Base-by-base conservation (phyloP, 2,888 invertebrate genomes). In the Epirrhoe alternata region DNA sequence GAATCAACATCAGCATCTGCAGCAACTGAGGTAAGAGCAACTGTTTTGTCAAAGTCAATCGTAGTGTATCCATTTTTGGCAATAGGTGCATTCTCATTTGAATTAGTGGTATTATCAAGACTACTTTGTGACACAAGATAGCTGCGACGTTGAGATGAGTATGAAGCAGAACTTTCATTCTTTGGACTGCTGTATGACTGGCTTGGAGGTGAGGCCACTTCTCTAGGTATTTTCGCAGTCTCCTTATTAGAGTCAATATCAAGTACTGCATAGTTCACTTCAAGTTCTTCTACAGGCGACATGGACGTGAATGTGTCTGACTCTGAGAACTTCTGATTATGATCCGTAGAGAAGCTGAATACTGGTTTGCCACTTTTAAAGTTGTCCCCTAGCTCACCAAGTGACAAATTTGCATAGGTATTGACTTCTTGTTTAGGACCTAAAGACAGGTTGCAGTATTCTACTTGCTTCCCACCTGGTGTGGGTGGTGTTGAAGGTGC, bases 31-130 rank as follows among this genome's bases (percentile, higher is more conserved):
- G 97, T 97, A 33, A 99, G 94, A 24, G 98, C 98, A 61, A 96
- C 97, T 0, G 99, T 99, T 91, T 97, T 97, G 79, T 98, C 96
- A 87, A 99, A 98, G 90, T 99, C 99, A 76, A 99, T 99, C 0
- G 97, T 97, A 7, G 97, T 97, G 83, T 98, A 98, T 57, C 97
- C 96, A 75, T 95, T 94, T 54, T 82, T 84, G 42, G 84, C 81
- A 14, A 60, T 96, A 94, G 69, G 97, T 95, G 85, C 96, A 96
- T 73, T 95, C 12, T 73, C 55, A 82, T 78, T 71, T 5, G 69
- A 61, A 6, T 74, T 65, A 30, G 80, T 72, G 0, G 81, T 69
- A 53, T 86, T 86, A 47, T 92, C 93, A 31, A 85, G 74, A 66
- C 91, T 91, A 53, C 79, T 78, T 72, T 92, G 92, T 1, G 92